Evolutionary conservation across 2,113 vertebrate genomes (phyloP).

Genomic region (Grantiella picta): DNA sequence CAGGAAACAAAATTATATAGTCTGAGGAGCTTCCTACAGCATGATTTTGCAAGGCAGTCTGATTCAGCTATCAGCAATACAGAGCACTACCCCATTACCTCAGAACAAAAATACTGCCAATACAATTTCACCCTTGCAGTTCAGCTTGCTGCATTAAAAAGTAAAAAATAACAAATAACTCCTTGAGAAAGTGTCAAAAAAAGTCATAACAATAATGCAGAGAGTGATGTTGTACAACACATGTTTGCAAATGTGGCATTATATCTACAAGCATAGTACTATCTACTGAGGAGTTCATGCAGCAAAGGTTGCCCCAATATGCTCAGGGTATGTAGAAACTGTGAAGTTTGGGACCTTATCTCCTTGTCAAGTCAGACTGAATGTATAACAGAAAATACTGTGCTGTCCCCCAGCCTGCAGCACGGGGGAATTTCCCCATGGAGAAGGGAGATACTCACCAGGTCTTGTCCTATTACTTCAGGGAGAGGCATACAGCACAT

Average conservation of each 20-base stretch:
- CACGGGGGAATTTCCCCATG: rapidly evolving
- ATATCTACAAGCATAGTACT: background rate
- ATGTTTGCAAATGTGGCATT: background rate
- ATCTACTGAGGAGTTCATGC: background rate
- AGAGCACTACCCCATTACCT: background rate
- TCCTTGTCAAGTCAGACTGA: background rate
- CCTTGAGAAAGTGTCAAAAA: background rate
- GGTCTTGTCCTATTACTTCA: background rate
- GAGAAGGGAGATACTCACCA: background rate
- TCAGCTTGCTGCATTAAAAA: background rate
- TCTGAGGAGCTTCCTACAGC: background rate
- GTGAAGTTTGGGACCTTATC: background rate
- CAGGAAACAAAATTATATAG: background rate
- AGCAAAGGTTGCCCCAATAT: rapidly evolving
- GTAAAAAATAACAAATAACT: background rate
- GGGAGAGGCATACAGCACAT: background rate
- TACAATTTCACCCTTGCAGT: background rate
- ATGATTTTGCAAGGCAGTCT: background rate
- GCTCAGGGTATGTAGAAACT: background rate
- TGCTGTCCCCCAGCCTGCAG: background rate
- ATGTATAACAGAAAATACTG: background rate
- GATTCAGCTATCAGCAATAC: background rate
- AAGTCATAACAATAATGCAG: background rate
- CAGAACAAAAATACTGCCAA: background rate
- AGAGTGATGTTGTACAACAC: background rate